Conservation (phyloP, 2,888 invertebrate species). For the Plutella xylostella region DNA sequence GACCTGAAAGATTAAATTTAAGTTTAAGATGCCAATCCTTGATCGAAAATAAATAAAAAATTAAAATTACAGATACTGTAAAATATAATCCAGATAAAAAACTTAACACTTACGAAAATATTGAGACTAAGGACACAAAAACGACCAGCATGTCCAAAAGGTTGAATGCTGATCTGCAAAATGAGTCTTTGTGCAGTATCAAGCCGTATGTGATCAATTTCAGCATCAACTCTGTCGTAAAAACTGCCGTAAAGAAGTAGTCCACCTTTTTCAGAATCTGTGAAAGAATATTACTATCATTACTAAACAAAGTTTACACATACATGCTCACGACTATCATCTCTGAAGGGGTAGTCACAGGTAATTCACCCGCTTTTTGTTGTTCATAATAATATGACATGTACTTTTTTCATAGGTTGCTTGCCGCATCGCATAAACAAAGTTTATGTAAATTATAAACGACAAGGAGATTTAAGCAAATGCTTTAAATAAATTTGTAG, state of each 20-base stretch:
- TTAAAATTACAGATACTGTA: neutral
- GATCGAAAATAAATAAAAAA: neutral
- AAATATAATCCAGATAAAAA: too few relatives aligned
- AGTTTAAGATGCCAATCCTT: neutral
- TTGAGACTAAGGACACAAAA: slow-evolving; percentile 94
- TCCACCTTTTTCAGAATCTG: slow-evolving; percentile 95
- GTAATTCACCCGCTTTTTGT: too few relatives aligned
- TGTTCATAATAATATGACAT: too few relatives aligned
- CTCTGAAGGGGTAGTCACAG: too few relatives aligned
- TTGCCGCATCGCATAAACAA: too few relatives aligned
- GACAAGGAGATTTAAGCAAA: too few relatives aligned
- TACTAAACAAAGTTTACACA: neutral
- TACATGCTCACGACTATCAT: slow-evolving; percentile 11
- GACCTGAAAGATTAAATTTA: slow-evolving; percentile 55
- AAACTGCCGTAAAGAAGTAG: slow-evolving; percentile 96
- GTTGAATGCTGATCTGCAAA: slow-evolving; percentile 98
- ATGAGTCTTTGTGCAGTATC: slow-evolving; percentile 96
- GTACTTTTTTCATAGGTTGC: too few relatives aligned
- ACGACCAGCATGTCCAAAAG: slow-evolving; percentile 97
- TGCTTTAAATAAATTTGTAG: too few relatives aligned
- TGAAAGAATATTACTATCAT: too few relatives aligned
- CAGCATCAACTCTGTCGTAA: slow-evolving; percentile 93
- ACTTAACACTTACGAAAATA: too few relatives aligned
- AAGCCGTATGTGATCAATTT: slow-evolving; percentile 97
- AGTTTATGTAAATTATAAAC: too few relatives aligned